Percentiles rank a stretch among this genome's conserved stretches.
Conservation (phyloP, 2,888 invertebrate species). For the Calameuta pallipes region DNA sequence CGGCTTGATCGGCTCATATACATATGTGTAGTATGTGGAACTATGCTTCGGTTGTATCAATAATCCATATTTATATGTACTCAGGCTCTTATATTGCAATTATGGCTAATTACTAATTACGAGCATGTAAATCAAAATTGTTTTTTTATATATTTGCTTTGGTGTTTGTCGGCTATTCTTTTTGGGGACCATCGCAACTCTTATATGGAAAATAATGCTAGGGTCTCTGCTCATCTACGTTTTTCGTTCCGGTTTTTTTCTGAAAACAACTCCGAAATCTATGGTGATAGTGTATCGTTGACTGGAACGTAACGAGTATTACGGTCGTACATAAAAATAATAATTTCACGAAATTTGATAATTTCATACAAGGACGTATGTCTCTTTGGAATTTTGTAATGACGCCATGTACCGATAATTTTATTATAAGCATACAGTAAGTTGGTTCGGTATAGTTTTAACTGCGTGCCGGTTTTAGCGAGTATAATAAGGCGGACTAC, state of each 20-base stretch:
- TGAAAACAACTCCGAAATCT: no score
- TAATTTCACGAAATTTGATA: neutral
- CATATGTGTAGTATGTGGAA: neutral
- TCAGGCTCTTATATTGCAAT: constrained; percentile 44
- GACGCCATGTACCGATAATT: neutral
- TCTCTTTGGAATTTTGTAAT: neutral
- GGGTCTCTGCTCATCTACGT: neutral
- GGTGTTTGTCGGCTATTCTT: constrained; percentile 8
- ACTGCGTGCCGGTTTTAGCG: neutral
- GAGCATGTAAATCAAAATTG: constrained; percentile 50
- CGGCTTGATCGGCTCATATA: constrained; percentile 7
- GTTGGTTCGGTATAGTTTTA: neutral
- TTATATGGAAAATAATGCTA: neutral
- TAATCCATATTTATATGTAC: constrained; percentile 48
- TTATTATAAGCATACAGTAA: neutral
- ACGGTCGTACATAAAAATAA: neutral
- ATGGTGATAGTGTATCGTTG: neutral
- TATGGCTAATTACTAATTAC: constrained; percentile 51
- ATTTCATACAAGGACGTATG: neutral
- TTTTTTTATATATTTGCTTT: constrained; percentile 40
- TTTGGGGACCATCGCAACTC: neutral
- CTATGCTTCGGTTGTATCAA: constrained; percentile 25
- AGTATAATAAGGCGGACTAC: neutral
- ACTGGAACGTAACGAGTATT: neutral
- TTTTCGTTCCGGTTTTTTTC: no score